Percentiles rank a stretch among this genome's conserved stretches.
Conservation (phyloP, 2,888 invertebrate genomes). For the Epinotia brunnichana region DNA sequence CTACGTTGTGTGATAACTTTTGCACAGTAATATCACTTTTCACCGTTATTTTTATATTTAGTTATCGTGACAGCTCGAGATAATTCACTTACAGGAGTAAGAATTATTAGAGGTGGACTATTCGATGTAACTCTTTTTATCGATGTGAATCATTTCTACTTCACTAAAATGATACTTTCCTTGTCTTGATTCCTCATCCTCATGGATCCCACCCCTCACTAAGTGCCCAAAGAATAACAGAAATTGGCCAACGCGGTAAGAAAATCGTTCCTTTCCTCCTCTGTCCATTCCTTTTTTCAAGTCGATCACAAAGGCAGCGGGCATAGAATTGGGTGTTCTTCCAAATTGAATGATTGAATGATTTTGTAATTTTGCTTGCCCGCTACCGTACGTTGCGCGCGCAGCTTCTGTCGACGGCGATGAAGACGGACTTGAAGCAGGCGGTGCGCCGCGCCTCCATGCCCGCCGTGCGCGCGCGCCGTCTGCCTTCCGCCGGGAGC, state of each 20-base stretch:
- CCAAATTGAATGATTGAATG: conserved; percentile 23
- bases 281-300: neutral
- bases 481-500: conserved; percentile 71
- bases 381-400: conserved; percentile 57
- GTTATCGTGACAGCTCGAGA: neutral
- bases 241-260: neutral
- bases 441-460: conserved; percentile 79
- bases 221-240: neutral
- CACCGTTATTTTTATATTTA: conserved; percentile 1
- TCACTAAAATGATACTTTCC: neutral
- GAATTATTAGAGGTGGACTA: neutral
- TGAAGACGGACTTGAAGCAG: conserved; percentile 89
- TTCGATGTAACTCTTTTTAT: neutral
- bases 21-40: conserved; percentile 33
- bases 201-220: neutral
- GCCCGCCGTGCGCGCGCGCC: conserved; percentile 72
- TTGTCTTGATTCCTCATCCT: neutral
- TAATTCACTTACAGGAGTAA: neutral
- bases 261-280: neutral
- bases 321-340: conserved; percentile 17
- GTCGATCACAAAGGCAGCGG: conserved; percentile 2
- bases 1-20: conserved; percentile 44
- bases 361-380: conserved; percentile 44
- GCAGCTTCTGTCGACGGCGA: conserved; percentile 89
- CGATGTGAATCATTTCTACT: neutral